Percentiles rank a stretch among this genome's conserved stretches.
Evolutionary conservation across 1,140 invertebrate species (phyloP).

Genomic region (Magallana angulata): DNA sequence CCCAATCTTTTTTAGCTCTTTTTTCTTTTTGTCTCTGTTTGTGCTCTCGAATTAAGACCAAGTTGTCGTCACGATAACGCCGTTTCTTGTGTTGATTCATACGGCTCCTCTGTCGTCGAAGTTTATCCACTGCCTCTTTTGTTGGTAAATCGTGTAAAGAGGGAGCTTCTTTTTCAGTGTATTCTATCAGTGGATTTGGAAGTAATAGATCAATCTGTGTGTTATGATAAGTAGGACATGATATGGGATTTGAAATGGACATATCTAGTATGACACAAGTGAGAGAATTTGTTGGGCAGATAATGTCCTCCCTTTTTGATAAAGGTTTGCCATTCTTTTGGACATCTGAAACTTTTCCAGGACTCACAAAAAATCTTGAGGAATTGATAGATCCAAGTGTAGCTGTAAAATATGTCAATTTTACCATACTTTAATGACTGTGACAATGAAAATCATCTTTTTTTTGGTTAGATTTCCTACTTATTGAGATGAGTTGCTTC

Average conservation of each 20-base stretch:
- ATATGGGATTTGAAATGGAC: neutral
- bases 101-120: neutral
- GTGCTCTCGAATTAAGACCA: neutral
- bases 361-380: neutral
- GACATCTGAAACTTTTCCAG: neutral
- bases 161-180: neutral
- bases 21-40: neutral
- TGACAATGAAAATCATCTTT: too few relatives aligned
- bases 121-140: constrained; percentile 4
- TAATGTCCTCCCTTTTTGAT: neutral
- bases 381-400: neutral
- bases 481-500: too few relatives aligned
- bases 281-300: constrained; percentile 7
- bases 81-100: constrained; percentile 15
- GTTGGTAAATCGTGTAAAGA: neutral
- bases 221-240: neutral
- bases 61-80: neutral
- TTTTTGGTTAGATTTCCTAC: too few relatives aligned
- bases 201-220: neutral
- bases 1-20: neutral
- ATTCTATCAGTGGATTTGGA: constrained; percentile 7
- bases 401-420: neutral
- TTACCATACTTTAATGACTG: neutral
- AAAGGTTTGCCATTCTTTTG: neutral
- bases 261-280: constrained; percentile 14